phyloP scores from a whole-genome alignment of 2,113 vertebrate genomes.

The Hipposideros armiger region DNA sequence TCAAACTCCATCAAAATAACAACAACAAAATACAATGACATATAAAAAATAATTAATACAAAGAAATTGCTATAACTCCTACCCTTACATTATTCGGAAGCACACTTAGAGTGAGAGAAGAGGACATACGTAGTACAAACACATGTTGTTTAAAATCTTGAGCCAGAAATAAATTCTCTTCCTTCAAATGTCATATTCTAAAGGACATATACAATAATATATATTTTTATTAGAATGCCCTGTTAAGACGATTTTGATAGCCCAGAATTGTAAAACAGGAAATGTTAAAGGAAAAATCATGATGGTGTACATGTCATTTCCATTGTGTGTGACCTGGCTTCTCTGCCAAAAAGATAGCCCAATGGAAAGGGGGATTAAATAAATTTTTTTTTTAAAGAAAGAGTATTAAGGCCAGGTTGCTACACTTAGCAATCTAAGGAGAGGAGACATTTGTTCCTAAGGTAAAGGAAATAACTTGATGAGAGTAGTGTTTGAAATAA shows the following conservation, averaged over 20 bases:
- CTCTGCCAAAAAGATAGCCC: background rate
- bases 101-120: background rate
- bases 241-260: background rate
- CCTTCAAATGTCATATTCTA: background rate
- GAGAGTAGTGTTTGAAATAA: slow-evolving; percentile 14
- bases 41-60: slow-evolving; percentile 23
- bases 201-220: background rate
- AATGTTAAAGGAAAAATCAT: background rate
- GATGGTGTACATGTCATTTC: background rate
- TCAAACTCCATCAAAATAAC: background rate
- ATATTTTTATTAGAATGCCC: background rate
- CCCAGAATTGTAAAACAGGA: background rate
- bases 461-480: background rate
- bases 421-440: background rate
- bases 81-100: background rate
- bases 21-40: background rate
- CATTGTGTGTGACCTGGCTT: background rate
- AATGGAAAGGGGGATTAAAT: background rate
- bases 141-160: background rate
- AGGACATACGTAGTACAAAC: background rate
- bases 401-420: background rate
- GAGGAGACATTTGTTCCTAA: background rate
- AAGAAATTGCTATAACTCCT: background rate
- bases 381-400: background rate
- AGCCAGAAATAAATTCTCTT: background rate